Base-by-base conservation (phyloP, 35 echinoderm and acorn worm genomes). In the Apostichopus japonicus region DNA sequence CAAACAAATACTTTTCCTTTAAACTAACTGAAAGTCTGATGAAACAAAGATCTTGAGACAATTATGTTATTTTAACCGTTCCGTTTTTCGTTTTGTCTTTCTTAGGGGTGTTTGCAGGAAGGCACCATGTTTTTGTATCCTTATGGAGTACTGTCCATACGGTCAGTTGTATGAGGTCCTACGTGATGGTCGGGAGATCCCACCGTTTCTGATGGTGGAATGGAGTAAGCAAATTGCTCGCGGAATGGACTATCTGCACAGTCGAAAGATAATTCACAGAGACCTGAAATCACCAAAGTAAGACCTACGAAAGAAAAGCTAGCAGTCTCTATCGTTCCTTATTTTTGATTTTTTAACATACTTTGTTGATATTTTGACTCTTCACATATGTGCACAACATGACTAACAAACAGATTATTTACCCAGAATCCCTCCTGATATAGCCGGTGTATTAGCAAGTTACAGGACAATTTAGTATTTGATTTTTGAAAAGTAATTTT, bases 201-300 rank as follows among this genome's bases (percentile, higher is more conserved):
- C 97, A 9, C 97, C 97, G 56, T 88, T 92, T 19, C 92, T 99
- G 27, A 99, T 99, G 97, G 95, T 99, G 21, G 97, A 99, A 77
- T 99, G 97, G 97, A 96, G 93, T 91, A 99, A 99, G 86, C 97
- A 99, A 77, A 99, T 99, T 59, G 97, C 97, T 17, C 94, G 92
- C 53, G 97, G 97, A 55, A 98, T 98, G 97, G 78, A 96, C 81
- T 98, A 99, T 81, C 93, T 99, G 15, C 97, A 99, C 87, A 53
- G 53, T 22, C 97, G 95, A 55, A 99, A 99, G 79, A 99, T 99
- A 4, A 95, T 99, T 8, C 97, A 99, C 88, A 94, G 97, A 54
- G 97, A 99, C 78, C 95, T 99, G 23, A 99, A 99, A 72, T 99
- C 97, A 58, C 97, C 97, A 75, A 99, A 99, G 97, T 99, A 99